Percentiles rank a stretch among this genome's conserved stretches.
These are phyloP conservation scores for Radopholus similis DNA, from an alignment of 1,140 invertebrate species.

Conservation along the genomic window DNA sequence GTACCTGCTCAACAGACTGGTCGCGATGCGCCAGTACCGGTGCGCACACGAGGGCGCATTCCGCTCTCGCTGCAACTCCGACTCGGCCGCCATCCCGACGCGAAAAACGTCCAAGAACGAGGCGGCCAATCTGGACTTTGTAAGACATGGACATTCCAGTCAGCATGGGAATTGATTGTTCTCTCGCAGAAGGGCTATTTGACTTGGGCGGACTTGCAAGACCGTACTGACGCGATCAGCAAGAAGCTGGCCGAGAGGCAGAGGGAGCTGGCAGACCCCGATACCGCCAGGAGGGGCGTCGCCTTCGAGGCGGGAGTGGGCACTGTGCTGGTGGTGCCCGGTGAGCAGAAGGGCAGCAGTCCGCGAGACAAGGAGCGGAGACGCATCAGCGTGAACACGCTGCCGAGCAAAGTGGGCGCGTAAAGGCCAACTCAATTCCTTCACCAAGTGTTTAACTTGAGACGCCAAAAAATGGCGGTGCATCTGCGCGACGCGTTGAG, in stretches of 20 bases:
- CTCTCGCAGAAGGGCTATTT: conserved; percentile 33
- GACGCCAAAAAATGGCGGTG: not conserved
- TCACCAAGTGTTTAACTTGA: not conserved
- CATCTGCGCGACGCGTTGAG: not conserved
- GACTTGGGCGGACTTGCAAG: conserved; percentile 56
- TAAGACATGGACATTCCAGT: not conserved
- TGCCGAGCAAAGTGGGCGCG: conserved; percentile 24
- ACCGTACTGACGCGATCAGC: not conserved
- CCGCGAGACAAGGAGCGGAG: not conserved
- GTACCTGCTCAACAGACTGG: conserved; percentile 66
- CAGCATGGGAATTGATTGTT: conserved; percentile 32
- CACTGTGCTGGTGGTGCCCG: not conserved
- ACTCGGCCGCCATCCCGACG: conserved; percentile 5
- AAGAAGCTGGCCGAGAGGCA: not conserved
- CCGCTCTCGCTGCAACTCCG: conserved; percentile 45
- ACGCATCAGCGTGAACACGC: conserved; percentile 43
- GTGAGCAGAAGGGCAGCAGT: not conserved
- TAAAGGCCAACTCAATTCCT: not conserved
- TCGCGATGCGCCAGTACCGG: conserved; percentile 58
- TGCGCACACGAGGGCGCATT: conserved; percentile 35
- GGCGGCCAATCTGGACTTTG: conserved; percentile 13
- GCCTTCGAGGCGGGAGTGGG: conserved; percentile 2
- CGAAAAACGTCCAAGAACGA: conserved; percentile 16
- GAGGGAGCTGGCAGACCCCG: not conserved
- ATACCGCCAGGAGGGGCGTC: conserved; percentile 1